A percentile compares a stretch with the other conserved stretches of the same genome.
Conservation (phyloP, 1,140 invertebrate genomes). For the Panagrolaimus sp. region DNA sequence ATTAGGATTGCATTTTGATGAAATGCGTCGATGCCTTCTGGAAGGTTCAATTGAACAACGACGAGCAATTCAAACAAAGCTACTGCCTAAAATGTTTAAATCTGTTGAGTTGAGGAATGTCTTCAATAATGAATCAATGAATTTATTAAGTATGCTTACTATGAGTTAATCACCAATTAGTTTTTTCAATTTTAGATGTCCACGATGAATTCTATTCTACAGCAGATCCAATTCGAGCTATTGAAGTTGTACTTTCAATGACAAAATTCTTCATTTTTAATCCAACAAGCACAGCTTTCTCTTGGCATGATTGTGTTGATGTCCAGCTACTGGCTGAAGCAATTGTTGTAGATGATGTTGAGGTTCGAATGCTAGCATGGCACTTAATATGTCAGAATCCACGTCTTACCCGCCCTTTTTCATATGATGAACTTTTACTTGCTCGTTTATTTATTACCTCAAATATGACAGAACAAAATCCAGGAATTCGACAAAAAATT, state of each 20-base stretch:
- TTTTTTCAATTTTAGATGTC: conserved; percentile 3
- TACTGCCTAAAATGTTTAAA: conserved; percentile 5
- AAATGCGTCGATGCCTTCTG: background rate
- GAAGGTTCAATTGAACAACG: background rate
- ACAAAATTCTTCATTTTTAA: conserved; percentile 6
- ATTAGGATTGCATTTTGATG: background rate
- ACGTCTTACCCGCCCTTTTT: background rate
- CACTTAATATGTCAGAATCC: conserved; percentile 7
- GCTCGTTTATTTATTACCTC: background rate
- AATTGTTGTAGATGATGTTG: background rate
- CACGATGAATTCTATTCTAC: background rate
- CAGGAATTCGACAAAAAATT: background rate
- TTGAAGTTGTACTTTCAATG: conserved; percentile 10
- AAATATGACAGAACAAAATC: conserved; percentile 14
- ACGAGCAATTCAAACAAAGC: conserved; percentile 5
- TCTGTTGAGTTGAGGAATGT: conserved; percentile 7
- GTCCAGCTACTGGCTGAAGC: background rate
- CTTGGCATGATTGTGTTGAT: background rate
- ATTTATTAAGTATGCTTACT: background rate
- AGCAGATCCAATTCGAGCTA: background rate
- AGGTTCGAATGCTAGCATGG: conserved; percentile 1
- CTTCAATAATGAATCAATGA: background rate
- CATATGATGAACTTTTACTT: background rate
- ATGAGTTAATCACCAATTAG: background rate
- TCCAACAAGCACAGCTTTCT: background rate